Evolutionary conservation across 2,797 vertebrate genomes (phyloP).

Genomic region (Poecilia picta): DNA sequence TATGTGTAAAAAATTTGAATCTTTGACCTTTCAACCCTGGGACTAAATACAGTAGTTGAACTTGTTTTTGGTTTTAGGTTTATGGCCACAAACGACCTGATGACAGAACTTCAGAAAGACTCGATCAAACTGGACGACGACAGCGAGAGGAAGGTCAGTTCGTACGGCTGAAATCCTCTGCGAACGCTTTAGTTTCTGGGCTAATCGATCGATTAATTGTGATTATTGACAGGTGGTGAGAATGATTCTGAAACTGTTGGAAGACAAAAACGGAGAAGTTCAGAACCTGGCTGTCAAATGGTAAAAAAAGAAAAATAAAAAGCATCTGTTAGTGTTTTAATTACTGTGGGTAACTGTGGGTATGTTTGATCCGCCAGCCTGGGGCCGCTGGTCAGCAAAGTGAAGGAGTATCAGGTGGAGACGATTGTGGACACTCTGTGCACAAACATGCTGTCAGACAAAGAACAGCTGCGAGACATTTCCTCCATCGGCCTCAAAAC

Average conservation of each 20-base stretch:
- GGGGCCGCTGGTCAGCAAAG: constrained; percentile 98
- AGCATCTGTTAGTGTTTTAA: neutral
- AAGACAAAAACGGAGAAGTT: constrained; percentile 99
- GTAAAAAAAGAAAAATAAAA: constrained; percentile 69
- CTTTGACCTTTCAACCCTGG: neutral
- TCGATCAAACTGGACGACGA: constrained; percentile 99
- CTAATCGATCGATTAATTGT: neutral
- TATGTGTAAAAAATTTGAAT: neutral
- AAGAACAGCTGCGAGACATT: constrained; percentile 97
- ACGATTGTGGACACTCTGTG: constrained; percentile 99
- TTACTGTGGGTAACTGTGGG: neutral
- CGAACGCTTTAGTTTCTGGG: no score
- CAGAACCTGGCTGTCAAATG: constrained; percentile 99
- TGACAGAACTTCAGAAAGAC: constrained; percentile 99
- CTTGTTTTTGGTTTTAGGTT: constrained; percentile 82
- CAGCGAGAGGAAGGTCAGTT: constrained; percentile 91
- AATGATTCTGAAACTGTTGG: constrained; percentile 98
- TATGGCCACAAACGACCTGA: constrained; percentile 99
- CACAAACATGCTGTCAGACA: constrained; percentile 99
- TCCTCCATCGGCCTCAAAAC: constrained; percentile 99
- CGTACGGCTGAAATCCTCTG: neutral
- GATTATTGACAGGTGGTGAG: constrained; percentile 86
- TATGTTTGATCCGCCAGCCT: constrained; percentile 81
- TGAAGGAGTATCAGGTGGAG: constrained; percentile 99
- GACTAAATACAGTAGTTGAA: neutral